Evolutionary conservation across 30 jellyfish, hydroid and myxozoan species (phyloP).

Genomic region (Rhopilema esculentum): DNA sequence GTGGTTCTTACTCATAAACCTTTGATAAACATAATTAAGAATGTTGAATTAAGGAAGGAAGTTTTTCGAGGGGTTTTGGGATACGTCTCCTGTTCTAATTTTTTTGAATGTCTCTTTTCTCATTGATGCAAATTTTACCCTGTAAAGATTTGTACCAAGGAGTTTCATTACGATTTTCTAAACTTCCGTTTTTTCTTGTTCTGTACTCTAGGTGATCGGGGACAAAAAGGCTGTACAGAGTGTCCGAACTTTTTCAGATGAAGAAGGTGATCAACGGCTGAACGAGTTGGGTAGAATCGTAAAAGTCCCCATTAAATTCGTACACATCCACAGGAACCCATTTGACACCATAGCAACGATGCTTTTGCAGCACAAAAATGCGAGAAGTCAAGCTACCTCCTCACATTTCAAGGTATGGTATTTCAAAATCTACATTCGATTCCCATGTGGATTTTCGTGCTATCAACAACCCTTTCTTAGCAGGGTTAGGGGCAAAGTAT

Average conservation of each 20-base stretch:
- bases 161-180: neutral
- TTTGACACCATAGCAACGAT: slow-evolving; percentile 83
- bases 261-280: neutral
- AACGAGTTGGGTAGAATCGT: slow-evolving; percentile 17
- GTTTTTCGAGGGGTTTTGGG: neutral
- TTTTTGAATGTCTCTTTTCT: no score
- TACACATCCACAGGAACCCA: slow-evolving; percentile 79
- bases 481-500: no score
- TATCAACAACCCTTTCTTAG: no score
- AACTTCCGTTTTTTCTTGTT: neutral
- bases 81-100: no score
- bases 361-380: slow-evolving; percentile 37
- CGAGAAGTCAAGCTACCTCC: slow-evolving; percentile 30
- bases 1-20: no score
- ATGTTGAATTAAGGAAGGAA: neutral
- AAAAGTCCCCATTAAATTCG: slow-evolving; percentile 66
- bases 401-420: slow-evolving; percentile 26
- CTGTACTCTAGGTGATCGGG: slow-evolving; percentile 69
- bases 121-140: no score
- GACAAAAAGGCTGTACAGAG: slow-evolving; percentile 73
- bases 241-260: slow-evolving; percentile 17
- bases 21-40: no score
- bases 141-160: neutral
- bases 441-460: neutral
- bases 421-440: neutral